Evolutionary conservation across 2,888 invertebrate genomes (phyloP).

Genomic region (Drosophila incognita): DNA sequence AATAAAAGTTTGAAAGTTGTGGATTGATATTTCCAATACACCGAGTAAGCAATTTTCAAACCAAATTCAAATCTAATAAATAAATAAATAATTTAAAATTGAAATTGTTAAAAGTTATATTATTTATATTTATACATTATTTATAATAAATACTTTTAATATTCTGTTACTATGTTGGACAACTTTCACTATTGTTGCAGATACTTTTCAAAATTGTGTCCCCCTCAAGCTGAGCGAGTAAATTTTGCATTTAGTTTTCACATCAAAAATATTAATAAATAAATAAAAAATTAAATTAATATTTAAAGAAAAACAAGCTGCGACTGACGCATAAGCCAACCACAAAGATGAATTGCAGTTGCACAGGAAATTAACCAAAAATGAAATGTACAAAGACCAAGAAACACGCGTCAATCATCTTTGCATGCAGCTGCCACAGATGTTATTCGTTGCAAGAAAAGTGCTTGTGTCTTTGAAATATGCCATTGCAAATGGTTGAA

Average conservation of each 20-base stretch:
- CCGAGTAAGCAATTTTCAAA: neutral
- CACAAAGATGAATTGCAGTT: neutral
- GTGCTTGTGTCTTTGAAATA: neutral
- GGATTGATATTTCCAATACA: neutral
- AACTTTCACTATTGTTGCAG: neutral
- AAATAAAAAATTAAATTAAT: neutral
- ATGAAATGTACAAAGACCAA: neutral
- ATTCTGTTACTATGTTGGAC: neutral
- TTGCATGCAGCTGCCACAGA: neutral
- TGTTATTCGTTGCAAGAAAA: neutral
- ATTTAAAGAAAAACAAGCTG: neutral
- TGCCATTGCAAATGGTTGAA: neutral
- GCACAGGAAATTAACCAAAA: neutral
- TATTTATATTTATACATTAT: too few species aligned
- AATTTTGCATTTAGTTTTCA: neutral
- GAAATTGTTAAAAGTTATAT: too few species aligned
- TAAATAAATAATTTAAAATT: too few species aligned
- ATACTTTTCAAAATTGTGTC: neutral
- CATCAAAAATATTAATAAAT: too few species aligned
- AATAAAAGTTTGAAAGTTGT: neutral
- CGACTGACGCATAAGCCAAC: neutral
- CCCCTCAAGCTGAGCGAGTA: neutral
- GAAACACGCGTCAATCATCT: neutral
- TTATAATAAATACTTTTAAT: neutral
- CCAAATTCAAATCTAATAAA: too few species aligned